Evolutionary conservation across 2,888 invertebrate genomes (phyloP).

Genomic region (Blomia tropicalis): DNA sequence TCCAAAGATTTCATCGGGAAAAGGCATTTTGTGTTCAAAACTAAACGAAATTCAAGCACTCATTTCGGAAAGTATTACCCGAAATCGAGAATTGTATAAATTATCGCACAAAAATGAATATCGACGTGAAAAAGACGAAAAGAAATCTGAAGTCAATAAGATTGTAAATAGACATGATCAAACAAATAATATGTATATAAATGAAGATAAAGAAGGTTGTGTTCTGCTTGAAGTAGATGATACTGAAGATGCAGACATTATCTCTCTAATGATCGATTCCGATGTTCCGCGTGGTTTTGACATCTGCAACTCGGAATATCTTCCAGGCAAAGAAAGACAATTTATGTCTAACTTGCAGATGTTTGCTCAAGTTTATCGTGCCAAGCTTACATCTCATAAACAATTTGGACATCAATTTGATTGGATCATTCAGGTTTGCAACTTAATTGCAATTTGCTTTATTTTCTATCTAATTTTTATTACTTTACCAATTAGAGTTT

Average conservation of each 20-base stretch:
- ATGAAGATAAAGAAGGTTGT: constrained; percentile 22
- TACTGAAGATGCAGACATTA: constrained; percentile 60
- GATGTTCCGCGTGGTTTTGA: constrained; percentile 58
- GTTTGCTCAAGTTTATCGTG: constrained; percentile 62
- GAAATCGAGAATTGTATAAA: constrained; percentile 54
- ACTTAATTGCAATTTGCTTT: constrained; percentile 24
- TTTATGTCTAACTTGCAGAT: constrained; percentile 43
- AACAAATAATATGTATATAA: constrained; percentile 13
- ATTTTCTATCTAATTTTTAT: constrained; percentile 38
- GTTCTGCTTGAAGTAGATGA: constrained; percentile 50
- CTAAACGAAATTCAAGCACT: constrained; percentile 52
- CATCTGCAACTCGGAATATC: constrained; percentile 57
- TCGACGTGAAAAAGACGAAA: constrained; percentile 5
- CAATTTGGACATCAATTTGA: constrained; percentile 38
- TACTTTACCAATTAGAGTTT: constrained; percentile 44
- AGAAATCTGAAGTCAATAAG: background rate
- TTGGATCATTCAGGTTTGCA: constrained; percentile 36
- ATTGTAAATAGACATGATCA: background rate
- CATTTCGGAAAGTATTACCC: constrained; percentile 51
- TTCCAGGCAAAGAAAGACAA: constrained; percentile 44
- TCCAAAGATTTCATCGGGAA: constrained; percentile 46
- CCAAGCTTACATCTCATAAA: constrained; percentile 34
- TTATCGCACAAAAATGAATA: constrained; percentile 14
- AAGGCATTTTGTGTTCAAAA: constrained; percentile 32
- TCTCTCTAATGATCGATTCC: constrained; percentile 54